Evolutionary conservation across 2,797 vertebrate genomes (phyloP).

Genomic region (Mus minutoides): DNA sequence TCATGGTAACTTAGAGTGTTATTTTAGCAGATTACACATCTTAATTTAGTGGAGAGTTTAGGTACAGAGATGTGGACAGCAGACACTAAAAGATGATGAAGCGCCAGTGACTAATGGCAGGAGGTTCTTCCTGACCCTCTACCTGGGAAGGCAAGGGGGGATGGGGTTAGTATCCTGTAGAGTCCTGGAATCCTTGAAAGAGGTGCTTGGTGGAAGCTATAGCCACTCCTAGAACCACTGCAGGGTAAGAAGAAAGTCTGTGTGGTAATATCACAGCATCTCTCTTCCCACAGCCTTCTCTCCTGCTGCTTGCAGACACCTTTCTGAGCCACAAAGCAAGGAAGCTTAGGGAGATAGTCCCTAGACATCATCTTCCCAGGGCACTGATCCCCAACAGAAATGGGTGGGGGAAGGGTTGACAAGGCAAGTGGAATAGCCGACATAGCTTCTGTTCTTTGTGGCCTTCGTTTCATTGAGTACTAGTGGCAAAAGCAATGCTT

Average conservation of each 20-base stretch:
- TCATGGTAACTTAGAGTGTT: slow-evolving; percentile 35
- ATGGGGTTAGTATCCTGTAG: background rate
- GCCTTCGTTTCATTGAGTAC: background rate
- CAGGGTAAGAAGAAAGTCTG: background rate
- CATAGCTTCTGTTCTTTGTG: background rate
- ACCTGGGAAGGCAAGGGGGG: background rate
- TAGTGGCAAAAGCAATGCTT: background rate
- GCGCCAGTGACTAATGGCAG: background rate
- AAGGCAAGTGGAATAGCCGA: background rate
- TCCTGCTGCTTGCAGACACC: background rate
- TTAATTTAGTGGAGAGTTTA: slow-evolving; percentile 40
- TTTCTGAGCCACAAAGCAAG: background rate
- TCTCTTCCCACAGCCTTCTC: background rate
- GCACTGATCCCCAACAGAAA: background rate
- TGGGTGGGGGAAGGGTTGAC: background rate
- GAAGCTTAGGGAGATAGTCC: background rate
- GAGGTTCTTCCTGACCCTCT: background rate
- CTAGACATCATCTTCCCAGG: background rate
- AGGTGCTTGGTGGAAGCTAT: background rate
- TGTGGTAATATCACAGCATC: background rate
- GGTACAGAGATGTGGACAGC: background rate
- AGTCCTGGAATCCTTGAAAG: background rate
- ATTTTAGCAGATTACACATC: background rate
- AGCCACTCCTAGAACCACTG: background rate
- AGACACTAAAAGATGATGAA: background rate